phyloP scores from a whole-genome alignment of 2,113 vertebrate genomes.

The Hippotragus niger region DNA sequence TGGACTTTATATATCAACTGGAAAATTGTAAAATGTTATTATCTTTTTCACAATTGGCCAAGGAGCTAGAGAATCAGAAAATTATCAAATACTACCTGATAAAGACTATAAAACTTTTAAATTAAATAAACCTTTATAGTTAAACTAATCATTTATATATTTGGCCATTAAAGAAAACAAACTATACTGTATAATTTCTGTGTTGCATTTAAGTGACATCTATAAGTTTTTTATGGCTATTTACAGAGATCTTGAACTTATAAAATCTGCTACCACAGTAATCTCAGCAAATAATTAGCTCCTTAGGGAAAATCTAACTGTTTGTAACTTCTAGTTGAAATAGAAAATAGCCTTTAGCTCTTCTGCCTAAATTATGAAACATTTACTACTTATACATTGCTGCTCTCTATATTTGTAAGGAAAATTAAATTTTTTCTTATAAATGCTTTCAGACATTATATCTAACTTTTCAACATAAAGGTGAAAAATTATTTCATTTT shows the following conservation, averaged over 20 bases:
- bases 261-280: slow-evolving; percentile 70
- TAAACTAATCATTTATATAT: neutral
- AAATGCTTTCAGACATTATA: neutral
- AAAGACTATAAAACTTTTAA: neutral
- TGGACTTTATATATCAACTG: neutral
- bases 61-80: neutral
- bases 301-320: slow-evolving; percentile 68
- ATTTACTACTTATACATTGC: neutral
- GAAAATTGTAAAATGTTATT: neutral
- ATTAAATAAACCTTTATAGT: neutral
- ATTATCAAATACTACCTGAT: neutral
- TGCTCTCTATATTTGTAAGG: neutral
- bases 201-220: neutral
- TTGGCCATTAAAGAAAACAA: neutral
- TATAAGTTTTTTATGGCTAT: slow-evolving; percentile 36
- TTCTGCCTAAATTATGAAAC: neutral
- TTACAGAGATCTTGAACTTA: slow-evolving; percentile 63
- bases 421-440: neutral
- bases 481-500: slow-evolving; percentile 11
- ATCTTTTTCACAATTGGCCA: neutral
- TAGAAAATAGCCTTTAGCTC: slow-evolving; percentile 57
- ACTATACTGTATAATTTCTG: neutral
- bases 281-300: slow-evolving; percentile 79
- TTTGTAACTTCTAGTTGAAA: slow-evolving; percentile 65
- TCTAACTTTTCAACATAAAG: neutral